A percentile compares a stretch with the other conserved stretches of the same genome.
These are phyloP conservation scores for Atherinosoma microstoma DNA, from an alignment of 2,797 vertebrate genomes.

Conservation along the genomic window DNA sequence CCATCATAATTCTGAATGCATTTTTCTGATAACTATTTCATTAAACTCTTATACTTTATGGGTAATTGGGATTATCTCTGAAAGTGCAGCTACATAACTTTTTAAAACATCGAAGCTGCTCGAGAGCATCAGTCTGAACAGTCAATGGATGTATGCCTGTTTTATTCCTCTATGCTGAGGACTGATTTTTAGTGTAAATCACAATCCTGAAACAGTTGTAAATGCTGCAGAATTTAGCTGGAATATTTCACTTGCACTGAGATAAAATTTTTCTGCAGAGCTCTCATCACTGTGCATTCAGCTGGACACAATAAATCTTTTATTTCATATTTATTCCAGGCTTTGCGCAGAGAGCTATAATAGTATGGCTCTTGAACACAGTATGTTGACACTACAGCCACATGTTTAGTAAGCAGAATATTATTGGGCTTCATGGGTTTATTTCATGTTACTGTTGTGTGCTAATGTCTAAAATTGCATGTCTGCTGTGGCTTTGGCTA, in stretches of 20 bases:
- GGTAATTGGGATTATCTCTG: slow-evolving; percentile 43
- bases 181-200: slow-evolving; percentile 22
- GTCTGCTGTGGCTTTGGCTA: slow-evolving; percentile 12
- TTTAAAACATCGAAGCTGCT: slow-evolving; percentile 31
- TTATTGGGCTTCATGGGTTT: slow-evolving; percentile 43
- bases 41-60: neutral
- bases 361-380: slow-evolving; percentile 24
- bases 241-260: slow-evolving; percentile 32
- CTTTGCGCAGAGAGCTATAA: slow-evolving; percentile 39
- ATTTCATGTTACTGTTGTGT: slow-evolving; percentile 32
- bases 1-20: slow-evolving; percentile 25
- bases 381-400: slow-evolving; percentile 34
- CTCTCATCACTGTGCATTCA: slow-evolving; percentile 6
- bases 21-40: slow-evolving; percentile 30
- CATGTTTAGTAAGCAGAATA: slow-evolving; percentile 40
- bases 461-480: slow-evolving; percentile 18
- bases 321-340: slow-evolving; percentile 66
- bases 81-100: slow-evolving; percentile 46
- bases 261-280: slow-evolving; percentile 49
- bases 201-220: slow-evolving; percentile 19
- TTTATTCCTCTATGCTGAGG: slow-evolving; percentile 27
- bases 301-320: slow-evolving; percentile 72
- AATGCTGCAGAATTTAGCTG: slow-evolving; percentile 52
- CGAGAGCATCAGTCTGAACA: slow-evolving; percentile 25
- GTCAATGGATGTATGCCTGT: slow-evolving; percentile 41